These are phyloP conservation scores for Lanius ludovicianus DNA, from an alignment of 2,113 vertebrate genomes.

Conservation along the genomic window DNA sequence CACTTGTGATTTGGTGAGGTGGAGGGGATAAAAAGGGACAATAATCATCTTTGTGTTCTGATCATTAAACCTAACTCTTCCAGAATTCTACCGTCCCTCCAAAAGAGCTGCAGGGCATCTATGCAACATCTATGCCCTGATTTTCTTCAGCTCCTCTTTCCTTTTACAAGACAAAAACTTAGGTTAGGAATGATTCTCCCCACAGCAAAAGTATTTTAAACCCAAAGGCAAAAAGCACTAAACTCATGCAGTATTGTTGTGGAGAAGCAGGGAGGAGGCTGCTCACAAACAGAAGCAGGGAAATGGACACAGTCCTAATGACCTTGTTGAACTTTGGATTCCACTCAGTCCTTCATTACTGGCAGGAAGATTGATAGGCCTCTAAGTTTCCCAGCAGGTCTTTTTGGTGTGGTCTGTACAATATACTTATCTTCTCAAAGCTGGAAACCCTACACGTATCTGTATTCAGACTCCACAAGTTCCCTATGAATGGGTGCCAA, in stretches of 20 bases:
- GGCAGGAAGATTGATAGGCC: background rate
- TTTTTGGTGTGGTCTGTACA: background rate
- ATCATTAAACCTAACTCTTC: background rate
- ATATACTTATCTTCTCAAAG: background rate
- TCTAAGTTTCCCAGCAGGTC: background rate
- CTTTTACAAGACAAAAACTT: background rate
- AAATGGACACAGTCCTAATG: background rate
- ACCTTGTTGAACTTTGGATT: background rate
- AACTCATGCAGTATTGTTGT: accelerated
- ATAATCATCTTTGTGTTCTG: background rate
- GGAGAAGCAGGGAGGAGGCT: background rate
- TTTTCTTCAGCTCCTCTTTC: background rate
- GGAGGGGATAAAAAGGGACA: background rate
- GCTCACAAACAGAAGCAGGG: background rate
- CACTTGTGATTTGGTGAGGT: background rate
- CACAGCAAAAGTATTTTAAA: background rate
- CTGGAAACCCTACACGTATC: background rate
- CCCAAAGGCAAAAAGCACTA: background rate
- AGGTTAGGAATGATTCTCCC: background rate
- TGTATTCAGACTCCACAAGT: background rate
- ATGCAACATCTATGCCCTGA: background rate
- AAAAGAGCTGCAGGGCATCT: background rate
- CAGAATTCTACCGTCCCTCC: background rate
- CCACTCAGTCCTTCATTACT: background rate
- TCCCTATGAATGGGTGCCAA: background rate